Evolutionary conservation across 92 coral and sea anemone genomes (phyloP), one percentile per base, ranked within the genome.

Genomic region (Phenganax stokvisi): DNA sequence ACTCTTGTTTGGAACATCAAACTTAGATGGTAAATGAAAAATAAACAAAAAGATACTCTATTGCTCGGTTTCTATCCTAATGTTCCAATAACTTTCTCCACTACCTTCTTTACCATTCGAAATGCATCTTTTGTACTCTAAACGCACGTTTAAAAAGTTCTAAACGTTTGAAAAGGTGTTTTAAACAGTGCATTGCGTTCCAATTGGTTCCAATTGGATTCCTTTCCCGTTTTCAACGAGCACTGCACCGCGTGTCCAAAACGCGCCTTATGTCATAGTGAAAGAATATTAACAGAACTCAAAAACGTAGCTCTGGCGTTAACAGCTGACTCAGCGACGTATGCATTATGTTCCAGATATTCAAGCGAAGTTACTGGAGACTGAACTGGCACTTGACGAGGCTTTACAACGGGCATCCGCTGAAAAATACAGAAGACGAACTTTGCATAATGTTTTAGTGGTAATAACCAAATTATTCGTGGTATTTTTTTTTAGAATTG

Each of bases 361-460:
- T 54, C 98, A 94, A 68, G 89, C 97, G 10, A 94, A 90, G 89
- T 83, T 94, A 25, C 87, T 94, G 84, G 91, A 94, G 82, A 89
- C 98, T 56, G 98, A 94, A 77, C 79, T 90, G 83, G 93, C 87
- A 10, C 88, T 94, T 84, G 98, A 92, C 66, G 84, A 85, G 54
- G 96, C 96, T 13, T 80, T 89, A 25, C 89, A 90, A 66, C 87
- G 93, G 71, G 96, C 91, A 51, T 90, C 90, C 13, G 84, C 89
- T 53, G 98, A 94, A 80, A 94, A 94, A 70, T 83, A 90, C 79
- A 86, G 98, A 56, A 87, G 98, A 71, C 92, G 87, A 88, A 94
- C 98, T 12, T 84, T 94, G 15, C 98, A 94, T 85, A 94, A 94
- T 67, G 91, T 93, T 25, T 86, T 94, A 51, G 98, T 94, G 92